These are phyloP conservation scores for Argyrosomus japonicus DNA, from an alignment of 2,113 vertebrate species.

Conservation along the genomic window DNA sequence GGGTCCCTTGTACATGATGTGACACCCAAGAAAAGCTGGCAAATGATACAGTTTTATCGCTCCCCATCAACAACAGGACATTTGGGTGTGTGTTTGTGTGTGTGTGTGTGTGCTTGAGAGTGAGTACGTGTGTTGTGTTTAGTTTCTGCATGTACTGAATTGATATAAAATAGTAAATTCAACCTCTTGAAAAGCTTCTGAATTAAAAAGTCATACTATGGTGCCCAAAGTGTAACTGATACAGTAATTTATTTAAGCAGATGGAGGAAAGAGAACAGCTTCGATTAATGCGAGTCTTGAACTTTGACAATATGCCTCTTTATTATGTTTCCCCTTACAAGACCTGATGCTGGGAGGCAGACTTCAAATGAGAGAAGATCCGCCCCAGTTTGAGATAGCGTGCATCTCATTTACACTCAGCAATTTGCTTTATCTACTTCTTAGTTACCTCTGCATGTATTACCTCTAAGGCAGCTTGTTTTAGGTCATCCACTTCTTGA, in stretches of 20 bases:
- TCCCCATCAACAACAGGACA: constrained; percentile 52
- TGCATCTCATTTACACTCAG: constrained; percentile 46
- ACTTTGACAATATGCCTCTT: constrained; percentile 65
- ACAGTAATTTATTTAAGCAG: constrained; percentile 31
- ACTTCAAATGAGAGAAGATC: constrained; percentile 68
- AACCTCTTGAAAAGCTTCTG: constrained; percentile 26
- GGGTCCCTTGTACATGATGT: constrained; percentile 65
- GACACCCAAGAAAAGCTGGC: constrained; percentile 76
- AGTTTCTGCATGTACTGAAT: constrained; percentile 40
- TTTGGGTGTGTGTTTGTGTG: constrained; percentile 46
- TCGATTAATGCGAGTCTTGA: constrained; percentile 62
- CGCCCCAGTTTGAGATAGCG: constrained; percentile 55
- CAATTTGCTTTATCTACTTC: constrained; percentile 39
- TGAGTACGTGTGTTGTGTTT: constrained; percentile 35
- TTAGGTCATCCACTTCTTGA: not conserved
- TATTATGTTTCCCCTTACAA: constrained; percentile 66
- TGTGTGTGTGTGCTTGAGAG: constrained; percentile 28
- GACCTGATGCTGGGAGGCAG: constrained; percentile 54
- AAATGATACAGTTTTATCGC: constrained; percentile 69
- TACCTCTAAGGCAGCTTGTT: not conserved
- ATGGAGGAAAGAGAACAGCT: constrained; percentile 35
- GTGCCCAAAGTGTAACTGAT: constrained; percentile 36
- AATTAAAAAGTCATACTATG: constrained; percentile 6
- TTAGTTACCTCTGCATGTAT: constrained; percentile 1
- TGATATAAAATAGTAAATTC: constrained; percentile 13